Evolutionary conservation across 2,888 invertebrate species (phyloP).

Genomic region (Chaitophorus viminalis): DNA sequence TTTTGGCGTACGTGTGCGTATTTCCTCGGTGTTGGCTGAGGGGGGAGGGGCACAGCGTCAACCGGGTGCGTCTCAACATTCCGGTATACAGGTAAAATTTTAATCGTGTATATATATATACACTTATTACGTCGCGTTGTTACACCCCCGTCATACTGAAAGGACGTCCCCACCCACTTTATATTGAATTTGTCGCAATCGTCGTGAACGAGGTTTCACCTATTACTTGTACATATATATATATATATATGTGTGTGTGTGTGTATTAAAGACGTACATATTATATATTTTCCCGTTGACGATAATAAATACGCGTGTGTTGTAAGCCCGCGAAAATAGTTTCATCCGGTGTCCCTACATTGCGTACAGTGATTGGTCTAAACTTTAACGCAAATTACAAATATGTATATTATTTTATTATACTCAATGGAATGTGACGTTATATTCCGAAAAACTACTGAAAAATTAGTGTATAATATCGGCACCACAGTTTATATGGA

Average conservation of each 20-base stretch:
- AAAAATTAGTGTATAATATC: too few species aligned
- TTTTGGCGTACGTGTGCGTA: background rate
- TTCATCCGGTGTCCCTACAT: background rate
- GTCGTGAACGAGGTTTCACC: background rate
- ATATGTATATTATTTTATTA: background rate
- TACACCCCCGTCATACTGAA: background rate
- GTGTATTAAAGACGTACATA: too few species aligned
- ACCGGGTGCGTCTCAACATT: too few species aligned
- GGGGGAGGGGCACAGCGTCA: too few species aligned
- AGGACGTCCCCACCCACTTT: background rate
- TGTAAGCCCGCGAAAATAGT: background rate
- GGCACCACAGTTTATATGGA: too few species aligned
- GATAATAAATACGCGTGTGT: background rate
- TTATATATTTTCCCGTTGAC: background rate
- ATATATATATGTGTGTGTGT: too few species aligned
- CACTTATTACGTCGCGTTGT: background rate
- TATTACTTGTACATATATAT: too few species aligned
- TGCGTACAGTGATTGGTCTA: background rate
- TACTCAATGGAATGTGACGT: background rate
- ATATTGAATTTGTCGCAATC: background rate
- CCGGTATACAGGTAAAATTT: too few species aligned
- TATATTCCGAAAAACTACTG: too few species aligned
- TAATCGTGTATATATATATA: too few species aligned
- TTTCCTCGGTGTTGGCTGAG: too few species aligned
- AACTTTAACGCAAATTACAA: background rate